Percentiles rank a stretch among this genome's conserved stretches.
phyloP scores from a whole-genome alignment of 2,888 invertebrate genomes.

The Lepidochrysops patricia region DNA sequence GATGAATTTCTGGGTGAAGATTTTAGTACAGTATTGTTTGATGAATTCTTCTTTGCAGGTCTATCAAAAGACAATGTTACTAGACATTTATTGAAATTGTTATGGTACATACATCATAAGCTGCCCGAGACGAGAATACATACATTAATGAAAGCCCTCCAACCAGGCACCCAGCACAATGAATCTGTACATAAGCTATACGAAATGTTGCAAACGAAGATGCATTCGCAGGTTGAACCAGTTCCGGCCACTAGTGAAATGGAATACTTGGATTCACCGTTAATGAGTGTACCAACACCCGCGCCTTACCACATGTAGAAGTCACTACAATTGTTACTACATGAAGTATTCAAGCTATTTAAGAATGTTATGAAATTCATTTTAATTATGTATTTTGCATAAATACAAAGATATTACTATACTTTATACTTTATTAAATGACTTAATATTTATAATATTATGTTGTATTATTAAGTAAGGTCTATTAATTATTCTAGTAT shows the following conservation, averaged over 20 bases:
- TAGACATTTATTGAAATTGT: conserved; percentile 89
- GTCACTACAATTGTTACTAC: neutral
- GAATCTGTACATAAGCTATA: conserved; percentile 88
- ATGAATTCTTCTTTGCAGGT: conserved; percentile 95
- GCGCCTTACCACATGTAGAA: conserved; percentile 68
- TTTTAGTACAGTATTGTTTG: conserved; percentile 95
- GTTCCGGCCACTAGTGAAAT: conserved; percentile 77
- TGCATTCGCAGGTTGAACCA: conserved; percentile 81
- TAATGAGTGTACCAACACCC: conserved; percentile 89
- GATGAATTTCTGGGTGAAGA: conserved; percentile 96
- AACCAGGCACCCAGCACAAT: conserved; percentile 85
- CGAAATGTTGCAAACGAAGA: conserved; percentile 84
- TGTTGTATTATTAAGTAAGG: neutral
- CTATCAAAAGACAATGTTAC: conserved; percentile 92
- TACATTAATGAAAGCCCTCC: conserved; percentile 86
- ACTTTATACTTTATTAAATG: neutral
- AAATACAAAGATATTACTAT: neutral
- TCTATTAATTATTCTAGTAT: neutral
- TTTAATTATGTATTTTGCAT: neutral
- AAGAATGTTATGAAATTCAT: neutral
- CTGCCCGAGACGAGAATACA: conserved; percentile 85
- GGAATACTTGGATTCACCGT: conserved; percentile 86
- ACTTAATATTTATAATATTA: neutral
- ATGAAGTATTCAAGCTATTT: neutral
- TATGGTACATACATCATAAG: conserved; percentile 93